Percentiles rank a stretch among this genome's conserved stretches.
Evolutionary conservation across 2,888 invertebrate genomes (phyloP).

Genomic region (Drosophila falleni): DNA sequence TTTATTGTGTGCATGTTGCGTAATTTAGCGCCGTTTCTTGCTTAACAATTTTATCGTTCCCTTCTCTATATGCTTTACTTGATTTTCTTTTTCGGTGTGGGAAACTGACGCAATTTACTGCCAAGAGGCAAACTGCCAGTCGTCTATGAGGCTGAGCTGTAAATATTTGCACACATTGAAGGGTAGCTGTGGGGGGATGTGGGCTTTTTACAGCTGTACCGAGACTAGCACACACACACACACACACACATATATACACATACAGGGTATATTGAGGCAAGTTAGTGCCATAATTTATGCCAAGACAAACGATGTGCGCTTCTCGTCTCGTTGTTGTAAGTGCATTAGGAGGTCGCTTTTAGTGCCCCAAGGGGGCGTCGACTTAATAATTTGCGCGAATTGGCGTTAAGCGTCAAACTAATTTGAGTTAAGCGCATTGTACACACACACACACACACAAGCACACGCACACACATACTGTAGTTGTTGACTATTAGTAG

Average conservation of each 20-base stretch:
- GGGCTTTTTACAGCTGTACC: constrained; percentile 56
- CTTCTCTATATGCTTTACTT: constrained; percentile 39
- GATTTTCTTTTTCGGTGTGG: neutral
- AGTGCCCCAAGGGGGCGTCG: constrained; percentile 60
- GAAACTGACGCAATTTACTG: constrained; percentile 55
- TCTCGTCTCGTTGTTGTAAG: constrained; percentile 41
- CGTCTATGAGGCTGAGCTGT: constrained; percentile 44
- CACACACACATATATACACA: constrained; percentile 15
- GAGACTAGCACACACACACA: constrained; percentile 28
- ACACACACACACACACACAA: constrained; percentile 32
- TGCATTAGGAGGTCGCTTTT: constrained; percentile 68
- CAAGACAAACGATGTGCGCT: constrained; percentile 61
- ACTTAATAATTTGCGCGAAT: constrained; percentile 77
- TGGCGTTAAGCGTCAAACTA: constrained; percentile 75
- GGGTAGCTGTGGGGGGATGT: constrained; percentile 3
- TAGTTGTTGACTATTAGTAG: constrained; percentile 19
- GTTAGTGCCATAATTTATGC: constrained; percentile 69
- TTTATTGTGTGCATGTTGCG: constrained; percentile 59
- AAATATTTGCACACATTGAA: constrained; percentile 56
- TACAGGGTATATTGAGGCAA: constrained; percentile 11
- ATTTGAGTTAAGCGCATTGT: constrained; percentile 75
- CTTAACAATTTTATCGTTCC: constrained; percentile 73
- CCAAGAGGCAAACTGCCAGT: constrained; percentile 46
- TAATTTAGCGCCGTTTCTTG: constrained; percentile 71
- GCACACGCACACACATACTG: constrained; percentile 14